Evolutionary conservation across 2,797 vertebrate genomes (phyloP).

Genomic region (Tolypeutes matacus): DNA sequence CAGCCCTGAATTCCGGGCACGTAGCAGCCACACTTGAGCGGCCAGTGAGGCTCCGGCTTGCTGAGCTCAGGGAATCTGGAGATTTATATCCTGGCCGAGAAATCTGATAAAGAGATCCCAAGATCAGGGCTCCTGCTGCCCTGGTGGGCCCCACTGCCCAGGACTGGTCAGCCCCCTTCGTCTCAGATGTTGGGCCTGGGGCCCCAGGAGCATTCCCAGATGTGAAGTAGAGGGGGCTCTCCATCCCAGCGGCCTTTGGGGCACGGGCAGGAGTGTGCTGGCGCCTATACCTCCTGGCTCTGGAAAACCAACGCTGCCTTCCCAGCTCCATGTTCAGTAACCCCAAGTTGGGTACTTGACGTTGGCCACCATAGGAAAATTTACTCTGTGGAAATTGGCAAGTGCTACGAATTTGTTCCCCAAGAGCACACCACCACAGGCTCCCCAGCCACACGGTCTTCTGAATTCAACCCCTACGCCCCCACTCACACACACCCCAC

Average conservation of each 20-base stretch:
- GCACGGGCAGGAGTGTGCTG: fast-evolving
- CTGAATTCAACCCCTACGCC: not conserved
- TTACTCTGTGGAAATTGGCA: not conserved
- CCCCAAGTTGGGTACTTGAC: not conserved
- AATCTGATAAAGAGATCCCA: not conserved
- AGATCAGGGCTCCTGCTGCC: not conserved
- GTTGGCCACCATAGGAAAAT: not conserved
- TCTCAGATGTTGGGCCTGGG: not conserved
- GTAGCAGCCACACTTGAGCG: not conserved
- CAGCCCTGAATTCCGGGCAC: not conserved
- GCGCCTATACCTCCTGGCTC: not conserved
- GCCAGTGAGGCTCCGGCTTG: not conserved
- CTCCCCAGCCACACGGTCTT: not conserved
- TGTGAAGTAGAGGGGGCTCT: fast-evolving
- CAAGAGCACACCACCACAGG: not conserved
- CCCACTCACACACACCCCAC: no score
- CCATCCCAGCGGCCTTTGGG: not conserved
- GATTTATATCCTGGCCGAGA: not conserved
- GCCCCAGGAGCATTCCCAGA: not conserved
- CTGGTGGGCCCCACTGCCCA: not conserved
- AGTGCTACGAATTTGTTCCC: not conserved
- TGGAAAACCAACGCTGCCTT: not conserved
- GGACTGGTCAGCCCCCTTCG: not conserved
- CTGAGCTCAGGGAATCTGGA: not conserved
- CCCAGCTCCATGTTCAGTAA: fast-evolving